phyloP scores from a whole-genome alignment of 2,888 invertebrate species.

The Dynastes maya region DNA sequence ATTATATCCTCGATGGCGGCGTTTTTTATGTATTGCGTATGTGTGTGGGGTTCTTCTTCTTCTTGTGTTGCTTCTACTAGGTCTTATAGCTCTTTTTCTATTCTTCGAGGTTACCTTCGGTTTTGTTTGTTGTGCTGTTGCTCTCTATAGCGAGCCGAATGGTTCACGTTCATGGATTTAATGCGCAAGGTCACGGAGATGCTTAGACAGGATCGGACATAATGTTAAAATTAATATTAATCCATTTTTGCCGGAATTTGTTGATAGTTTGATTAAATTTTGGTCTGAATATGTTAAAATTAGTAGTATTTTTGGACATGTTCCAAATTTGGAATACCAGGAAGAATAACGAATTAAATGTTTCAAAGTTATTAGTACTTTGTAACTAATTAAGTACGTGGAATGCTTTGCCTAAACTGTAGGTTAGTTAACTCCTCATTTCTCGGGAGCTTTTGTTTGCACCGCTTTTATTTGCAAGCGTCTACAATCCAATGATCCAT shows the following conservation, averaged over 20 bases:
- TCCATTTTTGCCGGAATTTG: not conserved
- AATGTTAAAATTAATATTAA: not conserved
- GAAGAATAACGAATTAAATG: not conserved
- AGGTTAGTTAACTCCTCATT: too few species aligned
- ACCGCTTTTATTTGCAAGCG: too few species aligned
- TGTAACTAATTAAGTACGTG: too few species aligned
- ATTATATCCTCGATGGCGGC: not conserved
- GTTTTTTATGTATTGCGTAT: conserved; percentile 40
- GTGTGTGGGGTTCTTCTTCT: conserved; percentile 38
- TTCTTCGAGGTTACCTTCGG: conserved; percentile 6
- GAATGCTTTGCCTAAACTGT: too few species aligned
- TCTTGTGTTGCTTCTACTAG: not conserved
- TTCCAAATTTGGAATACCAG: not conserved
- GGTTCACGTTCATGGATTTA: conserved; percentile 40
- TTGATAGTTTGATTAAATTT: not conserved
- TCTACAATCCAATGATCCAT: too few species aligned
- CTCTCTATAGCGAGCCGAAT: not conserved
- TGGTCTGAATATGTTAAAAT: not conserved
- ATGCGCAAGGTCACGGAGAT: conserved; percentile 45
- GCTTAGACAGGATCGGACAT: conserved; percentile 7
- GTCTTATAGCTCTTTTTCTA: not conserved
- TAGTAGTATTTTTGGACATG: not conserved
- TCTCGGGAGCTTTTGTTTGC: too few species aligned
- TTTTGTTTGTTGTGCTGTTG: conserved; percentile 15
- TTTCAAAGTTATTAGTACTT: not conserved